Evolutionary conservation across 2,113 vertebrate genomes (phyloP).

Genomic region (Ahaetulla prasina): DNA sequence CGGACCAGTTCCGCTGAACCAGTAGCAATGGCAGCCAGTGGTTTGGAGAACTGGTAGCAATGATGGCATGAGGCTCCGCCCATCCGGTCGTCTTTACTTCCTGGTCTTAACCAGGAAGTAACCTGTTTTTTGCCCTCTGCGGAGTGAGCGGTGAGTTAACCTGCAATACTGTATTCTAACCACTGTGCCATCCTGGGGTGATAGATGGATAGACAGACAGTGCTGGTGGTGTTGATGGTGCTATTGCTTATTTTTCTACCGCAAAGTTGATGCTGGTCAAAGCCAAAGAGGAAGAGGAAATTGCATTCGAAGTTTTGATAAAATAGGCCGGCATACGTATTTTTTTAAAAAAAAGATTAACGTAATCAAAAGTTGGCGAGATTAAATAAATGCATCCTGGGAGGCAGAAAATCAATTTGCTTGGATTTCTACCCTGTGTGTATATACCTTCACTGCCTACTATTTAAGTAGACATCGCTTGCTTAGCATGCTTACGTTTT

Average conservation of each 20-base stretch:
- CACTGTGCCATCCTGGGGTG: no score
- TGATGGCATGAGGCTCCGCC: no score
- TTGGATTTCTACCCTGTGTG: neutral
- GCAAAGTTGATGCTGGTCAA: neutral
- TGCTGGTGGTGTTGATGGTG: neutral
- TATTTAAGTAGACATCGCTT: neutral
- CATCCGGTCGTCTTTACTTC: no score
- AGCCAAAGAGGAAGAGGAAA: neutral
- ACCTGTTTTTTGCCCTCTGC: no score
- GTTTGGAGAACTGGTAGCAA: no score
- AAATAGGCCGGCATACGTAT: neutral
- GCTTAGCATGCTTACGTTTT: neutral
- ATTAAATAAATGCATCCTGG: neutral
- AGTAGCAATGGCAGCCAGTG: no score
- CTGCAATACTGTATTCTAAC: no score
- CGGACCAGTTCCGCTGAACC: no score
- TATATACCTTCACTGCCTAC: neutral
- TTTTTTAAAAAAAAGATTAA: neutral
- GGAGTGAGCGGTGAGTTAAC: no score
- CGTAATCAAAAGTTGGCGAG: neutral
- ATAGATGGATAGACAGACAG: neutral
- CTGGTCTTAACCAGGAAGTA: no score
- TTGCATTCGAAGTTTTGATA: neutral
- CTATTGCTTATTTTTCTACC: neutral
- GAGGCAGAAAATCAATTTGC: neutral